phyloP scores from a whole-genome alignment of 2,797 vertebrate species.

The Masticophis lateralis region DNA sequence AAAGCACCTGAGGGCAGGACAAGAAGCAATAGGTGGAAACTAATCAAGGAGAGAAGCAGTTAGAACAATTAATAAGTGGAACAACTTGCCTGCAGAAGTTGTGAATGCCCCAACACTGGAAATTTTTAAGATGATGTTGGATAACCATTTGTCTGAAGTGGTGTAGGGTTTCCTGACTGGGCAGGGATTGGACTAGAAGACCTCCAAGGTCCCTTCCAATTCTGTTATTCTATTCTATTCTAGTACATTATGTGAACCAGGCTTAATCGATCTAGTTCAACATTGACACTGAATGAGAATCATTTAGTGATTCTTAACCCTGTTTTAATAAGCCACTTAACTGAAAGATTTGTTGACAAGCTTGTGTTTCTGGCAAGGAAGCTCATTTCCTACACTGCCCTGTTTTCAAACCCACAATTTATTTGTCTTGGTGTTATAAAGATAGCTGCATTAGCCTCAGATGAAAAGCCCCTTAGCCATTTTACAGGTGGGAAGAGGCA shows the following conservation, averaged over 20 bases:
- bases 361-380: background rate
- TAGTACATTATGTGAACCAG: background rate
- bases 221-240: no score
- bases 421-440: background rate
- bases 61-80: no score
- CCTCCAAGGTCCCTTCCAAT: no score
- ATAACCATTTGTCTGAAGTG: no score
- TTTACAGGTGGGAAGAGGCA: background rate
- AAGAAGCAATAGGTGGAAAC: no score
- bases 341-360: background rate
- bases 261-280: background rate
- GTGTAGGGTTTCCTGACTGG: no score
- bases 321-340: background rate
- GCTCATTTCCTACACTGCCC: background rate
- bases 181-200: no score
- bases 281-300: background rate
- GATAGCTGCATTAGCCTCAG: background rate
- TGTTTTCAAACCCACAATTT: background rate
- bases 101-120: no score
- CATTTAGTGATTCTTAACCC: background rate
- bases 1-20: no score
- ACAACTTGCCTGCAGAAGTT: no score
- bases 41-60: no score
- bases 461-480: background rate
- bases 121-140: no score